Evolutionary conservation across 1,140 invertebrate species (phyloP).

Genomic region (Propsilocerus akamusi): DNA sequence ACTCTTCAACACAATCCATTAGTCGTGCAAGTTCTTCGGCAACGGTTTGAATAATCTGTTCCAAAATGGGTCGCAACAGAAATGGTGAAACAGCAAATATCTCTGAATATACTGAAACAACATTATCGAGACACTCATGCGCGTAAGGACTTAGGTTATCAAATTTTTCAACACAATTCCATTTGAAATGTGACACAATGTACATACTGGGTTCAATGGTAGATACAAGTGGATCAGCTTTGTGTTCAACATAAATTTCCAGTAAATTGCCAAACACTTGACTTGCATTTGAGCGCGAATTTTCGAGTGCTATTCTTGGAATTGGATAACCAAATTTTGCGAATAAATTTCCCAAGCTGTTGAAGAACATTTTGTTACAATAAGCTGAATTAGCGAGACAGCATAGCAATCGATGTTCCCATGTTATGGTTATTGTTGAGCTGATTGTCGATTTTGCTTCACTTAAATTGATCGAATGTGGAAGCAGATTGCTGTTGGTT

Average conservation of each 20-base stretch:
- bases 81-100: conserved; percentile 56
- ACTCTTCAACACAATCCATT: conserved; percentile 45
- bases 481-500: conserved; percentile 24
- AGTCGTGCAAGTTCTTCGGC: conserved; percentile 77
- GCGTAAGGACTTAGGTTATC: conserved; percentile 72
- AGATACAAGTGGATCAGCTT: conserved; percentile 80
- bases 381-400: conserved; percentile 81
- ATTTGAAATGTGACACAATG: conserved; percentile 59
- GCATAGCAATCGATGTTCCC: conserved; percentile 66
- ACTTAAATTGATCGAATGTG: conserved; percentile 10
- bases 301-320: conserved; percentile 37
- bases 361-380: conserved; percentile 52
- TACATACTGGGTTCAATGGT: conserved; percentile 94
- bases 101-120: conserved; percentile 85
- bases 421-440: conserved; percentile 26
- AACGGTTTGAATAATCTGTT: conserved; percentile 74
- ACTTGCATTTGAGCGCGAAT: conserved; percentile 34
- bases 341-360: conserved; percentile 42
- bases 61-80: conserved; percentile 54
- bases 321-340: conserved; percentile 48
- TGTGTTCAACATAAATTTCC: conserved; percentile 76
- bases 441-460: conserved; percentile 11
- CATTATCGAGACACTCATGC: conserved; percentile 80
- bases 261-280: conserved; percentile 48
- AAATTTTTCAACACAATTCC: conserved; percentile 54